phyloP scores from a whole-genome alignment of 2,888 invertebrate genomes.

The Apodemia duryi region DNA sequence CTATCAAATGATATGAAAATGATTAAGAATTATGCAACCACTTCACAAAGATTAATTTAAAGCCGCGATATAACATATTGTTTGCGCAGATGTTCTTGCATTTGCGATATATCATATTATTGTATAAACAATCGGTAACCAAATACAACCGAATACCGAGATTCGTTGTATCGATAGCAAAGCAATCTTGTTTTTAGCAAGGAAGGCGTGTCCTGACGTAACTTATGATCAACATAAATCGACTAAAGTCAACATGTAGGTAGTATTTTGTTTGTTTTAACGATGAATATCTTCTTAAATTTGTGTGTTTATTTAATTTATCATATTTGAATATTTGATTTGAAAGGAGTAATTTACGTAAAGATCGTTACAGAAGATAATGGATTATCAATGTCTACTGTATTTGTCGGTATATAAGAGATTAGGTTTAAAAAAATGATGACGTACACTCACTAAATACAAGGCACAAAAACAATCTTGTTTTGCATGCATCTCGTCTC shows the following conservation, averaged over 20 bases:
- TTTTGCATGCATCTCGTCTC: too few species aligned
- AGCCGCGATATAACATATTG: background rate
- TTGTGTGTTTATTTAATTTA: background rate
- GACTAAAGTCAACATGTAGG: slow-evolving; percentile 56
- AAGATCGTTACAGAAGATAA: too few species aligned
- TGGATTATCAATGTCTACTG: too few species aligned
- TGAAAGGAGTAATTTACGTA: too few species aligned
- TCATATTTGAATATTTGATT: background rate
- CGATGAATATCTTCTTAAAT: slow-evolving; percentile 34
- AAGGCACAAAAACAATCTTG: too few species aligned
- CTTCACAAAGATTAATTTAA: too few species aligned
- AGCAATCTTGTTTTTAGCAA: slow-evolving; percentile 40
- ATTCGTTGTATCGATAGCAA: slow-evolving; percentile 39
- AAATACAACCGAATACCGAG: slow-evolving; percentile 9
- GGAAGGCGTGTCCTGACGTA: slow-evolving; percentile 54
- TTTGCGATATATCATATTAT: background rate
- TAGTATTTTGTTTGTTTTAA: slow-evolving; percentile 37
- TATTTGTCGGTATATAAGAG: too few species aligned
- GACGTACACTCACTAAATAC: too few species aligned
- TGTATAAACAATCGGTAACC: background rate
- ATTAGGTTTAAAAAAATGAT: too few species aligned
- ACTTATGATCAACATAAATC: slow-evolving; percentile 65
- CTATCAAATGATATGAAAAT: too few species aligned
- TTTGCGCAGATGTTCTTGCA: background rate
- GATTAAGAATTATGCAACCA: too few species aligned